Percentiles rank a stretch among this genome's conserved stretches.
Conservation (phyloP, 2,113 vertebrate species). For the Thamnophis sirtalis region DNA sequence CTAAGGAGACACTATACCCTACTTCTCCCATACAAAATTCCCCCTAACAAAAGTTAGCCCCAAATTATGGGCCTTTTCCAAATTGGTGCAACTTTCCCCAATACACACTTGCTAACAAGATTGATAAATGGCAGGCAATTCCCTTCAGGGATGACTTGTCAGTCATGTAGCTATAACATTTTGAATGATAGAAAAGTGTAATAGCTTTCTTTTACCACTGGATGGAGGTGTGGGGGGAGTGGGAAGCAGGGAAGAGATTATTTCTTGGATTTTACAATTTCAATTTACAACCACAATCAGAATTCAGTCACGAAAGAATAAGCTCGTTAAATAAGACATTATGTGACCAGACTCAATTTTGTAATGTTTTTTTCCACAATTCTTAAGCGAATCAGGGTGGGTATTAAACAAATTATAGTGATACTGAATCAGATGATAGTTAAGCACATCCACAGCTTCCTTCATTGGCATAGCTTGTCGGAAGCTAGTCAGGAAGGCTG, state of each 20-base stretch:
- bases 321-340: neutral
- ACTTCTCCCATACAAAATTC: neutral
- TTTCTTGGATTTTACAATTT: neutral
- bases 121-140: neutral
- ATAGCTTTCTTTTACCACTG: neutral
- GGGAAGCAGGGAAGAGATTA: neutral
- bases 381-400: neutral
- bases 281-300: neutral
- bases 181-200: neutral
- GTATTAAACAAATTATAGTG: neutral
- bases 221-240: neutral
- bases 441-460: neutral
- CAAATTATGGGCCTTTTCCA: neutral
- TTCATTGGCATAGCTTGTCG: neutral
- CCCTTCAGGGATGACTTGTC: neutral
- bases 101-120: neutral
- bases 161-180: neutral
- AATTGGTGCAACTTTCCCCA: neutral
- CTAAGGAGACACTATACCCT: neutral
- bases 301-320: neutral
- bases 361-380: neutral
- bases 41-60: neutral
- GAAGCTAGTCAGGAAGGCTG: neutral
- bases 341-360: neutral
- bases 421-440: neutral